Base-by-base conservation (phyloP, 2,888 invertebrate genomes). In the Eudasyphora cyanicolor region DNA sequence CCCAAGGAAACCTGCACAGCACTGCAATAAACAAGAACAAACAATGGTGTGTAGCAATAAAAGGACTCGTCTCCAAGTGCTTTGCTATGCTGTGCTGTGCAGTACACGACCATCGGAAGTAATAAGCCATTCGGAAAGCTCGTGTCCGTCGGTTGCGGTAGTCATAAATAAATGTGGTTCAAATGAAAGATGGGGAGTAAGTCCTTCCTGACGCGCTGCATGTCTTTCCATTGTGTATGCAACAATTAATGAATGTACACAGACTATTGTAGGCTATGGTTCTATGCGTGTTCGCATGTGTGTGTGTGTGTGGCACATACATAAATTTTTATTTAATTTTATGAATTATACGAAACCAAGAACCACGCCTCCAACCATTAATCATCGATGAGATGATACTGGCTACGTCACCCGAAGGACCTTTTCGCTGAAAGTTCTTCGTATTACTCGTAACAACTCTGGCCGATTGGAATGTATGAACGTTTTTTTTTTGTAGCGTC, bases 151-250 rank as follows among this genome's bases (percentile, higher is more conserved):
- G 27, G 73, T 42, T 45, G 45, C 42, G 76, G 82, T 62, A 84
- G 81, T 84, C 84, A 81, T 81, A 84, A 84, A 84, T 84, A 81
- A 81, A 81, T 79, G 71, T 84, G 80, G 74, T 78, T 76, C 80
- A 78, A 75, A 75, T 60, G 71, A 71, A 19, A 49, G 70, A 75
- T 54, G 76, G 78, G 81, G 60, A 74, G 74, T n/a, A n/a, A 67
- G 75, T 78, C 32, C 45, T 69, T 71, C 76, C 69, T 51, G 62
- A 42, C 67, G 82, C 71, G 76, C 57, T 77, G 51, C 24, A 19
- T 32, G 35, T 29, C 27, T 17, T 32, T 75, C 60, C 49, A 71
- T 69, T 76, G 60, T 74, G 60, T 73, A 62, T 54, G 45, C 71
- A 62, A 54, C 76, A 79, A 82, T 79, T 79, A 79, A 76, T 82